Evolutionary conservation across 2,888 invertebrate genomes (phyloP), one percentile per base, ranked within the genome.

Genomic region (Urechis unicinctus): DNA sequence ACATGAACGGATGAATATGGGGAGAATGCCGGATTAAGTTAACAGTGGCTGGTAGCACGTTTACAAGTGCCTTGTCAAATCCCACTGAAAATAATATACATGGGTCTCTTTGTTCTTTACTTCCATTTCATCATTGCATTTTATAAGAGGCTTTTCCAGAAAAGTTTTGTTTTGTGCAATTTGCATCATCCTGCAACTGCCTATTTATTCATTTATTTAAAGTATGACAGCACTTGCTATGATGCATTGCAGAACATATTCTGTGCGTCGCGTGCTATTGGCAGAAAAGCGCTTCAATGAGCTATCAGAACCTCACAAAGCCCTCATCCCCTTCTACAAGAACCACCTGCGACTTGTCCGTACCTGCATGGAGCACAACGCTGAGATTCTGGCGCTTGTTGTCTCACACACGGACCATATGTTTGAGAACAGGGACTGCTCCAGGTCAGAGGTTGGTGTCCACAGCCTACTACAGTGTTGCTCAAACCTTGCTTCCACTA

Each of bases 331-430:
- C 1, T 85, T 86, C 59, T 95, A 93, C 74, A 82, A 83, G 45
- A 82, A 85, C 2, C 89, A 92, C 73, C 79, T 95, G 45, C 81
- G 84, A 26, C 83, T 84, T 55, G 84, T 94, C 51, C 86, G 87
- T 68, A 82, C 83, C 52, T 91, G 91, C 71, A 85, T 95, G 44
- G 80, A 81, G 36, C 88, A 89, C 62, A 86, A 87, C 64, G 80
- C 81, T 58, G 80, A 82, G 61, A 80, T 86, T 61, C 78, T 86
- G 36, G 85, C 87, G 58, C 77, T 86, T 26, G 87, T 92, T 44
- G 84, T 89, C 45, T 83, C 86, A 72, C 85, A 90, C 75, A 89
- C 87, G n/a, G 85, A 87, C 49, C 84, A 84, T 36, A 87, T 92
- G 81, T 91, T 92, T 75, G 89, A 88, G 75, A 36, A 36, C 36